Base-by-base conservation (phyloP, 2,797 vertebrate genomes). In the Alca torda region DNA sequence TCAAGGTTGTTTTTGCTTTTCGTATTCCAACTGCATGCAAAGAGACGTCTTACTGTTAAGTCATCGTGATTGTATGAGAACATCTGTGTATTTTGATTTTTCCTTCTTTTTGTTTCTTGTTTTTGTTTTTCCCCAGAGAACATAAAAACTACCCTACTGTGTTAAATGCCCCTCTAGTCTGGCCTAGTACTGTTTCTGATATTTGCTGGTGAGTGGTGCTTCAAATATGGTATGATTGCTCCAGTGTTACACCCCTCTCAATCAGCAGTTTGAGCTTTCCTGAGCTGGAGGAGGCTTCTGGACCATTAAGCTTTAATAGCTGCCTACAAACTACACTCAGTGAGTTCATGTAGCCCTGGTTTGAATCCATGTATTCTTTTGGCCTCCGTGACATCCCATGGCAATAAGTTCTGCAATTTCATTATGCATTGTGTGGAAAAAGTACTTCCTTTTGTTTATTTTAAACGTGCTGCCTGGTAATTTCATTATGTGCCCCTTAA, bases 1-100 rank as follows among this genome's bases (percentile, higher is more conserved):
- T 95, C 95, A 95, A 73, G 89, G 61, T 89, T 94, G 75, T 64
- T 90, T 87, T 82, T 93, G 54, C 68, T 92, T 94, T 93, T 84
- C 46, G 72, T 39, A 54, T 54, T 88, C 68, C 54, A 87, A 41
- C 16, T 57, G 61, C 43, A 84, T 45, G 84, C 73, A 90, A 92
- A 90, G 89, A 68, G 89, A 39, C 2, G 23, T 76, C 76, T 87
- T 87, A 57, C 54, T 95, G 45, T 57, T 67, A 86, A 88, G 77
- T 84, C 88, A 60, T 73, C 2, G 1, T 79, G 82, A 75, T 39
- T 81, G 35, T 41, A 30, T 67, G 72, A 85, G 91, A 91, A 81
- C 88, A 83, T 80, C 53, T 92, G 76, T 83, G 76, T 33, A 24
- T 57, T 87, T 76, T 39, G 30, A 48, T 0, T 67, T 64, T 31